These are phyloP conservation scores for Aphelocoma coerulescens DNA, from an alignment of 2,113 vertebrate genomes.

Conservation along the genomic window DNA sequence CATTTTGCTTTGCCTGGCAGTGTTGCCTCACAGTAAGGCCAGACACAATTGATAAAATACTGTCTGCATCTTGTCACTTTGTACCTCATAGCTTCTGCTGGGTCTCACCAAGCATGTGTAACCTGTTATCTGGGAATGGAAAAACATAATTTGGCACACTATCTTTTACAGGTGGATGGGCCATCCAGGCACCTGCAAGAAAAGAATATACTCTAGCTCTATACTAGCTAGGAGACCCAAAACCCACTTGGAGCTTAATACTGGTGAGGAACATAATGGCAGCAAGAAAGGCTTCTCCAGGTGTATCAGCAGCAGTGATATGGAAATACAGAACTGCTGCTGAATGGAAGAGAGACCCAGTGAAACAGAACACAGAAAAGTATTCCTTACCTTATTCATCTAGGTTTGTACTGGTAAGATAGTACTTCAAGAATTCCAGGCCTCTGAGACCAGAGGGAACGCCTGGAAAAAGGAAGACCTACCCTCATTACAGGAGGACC, in stretches of 20 bases:
- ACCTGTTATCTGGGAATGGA: neutral
- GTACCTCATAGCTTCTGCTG: neutral
- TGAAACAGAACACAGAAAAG: neutral
- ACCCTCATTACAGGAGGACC: neutral
- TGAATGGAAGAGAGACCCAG: neutral
- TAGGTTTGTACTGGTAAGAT: neutral
- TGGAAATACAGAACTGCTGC: neutral
- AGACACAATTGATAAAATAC: neutral
- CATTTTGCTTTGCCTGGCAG: neutral
- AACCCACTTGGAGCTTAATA: neutral
- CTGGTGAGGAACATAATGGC: neutral
- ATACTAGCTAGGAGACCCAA: neutral
- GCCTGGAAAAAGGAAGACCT: neutral
- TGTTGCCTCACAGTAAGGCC: neutral
- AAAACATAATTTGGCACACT: neutral
- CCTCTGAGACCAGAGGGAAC: neutral
- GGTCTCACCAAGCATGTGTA: rapidly evolving
- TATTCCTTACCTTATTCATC: neutral
- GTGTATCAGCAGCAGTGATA: neutral
- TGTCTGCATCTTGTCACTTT: neutral
- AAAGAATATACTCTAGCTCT: neutral
- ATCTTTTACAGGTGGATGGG: neutral
- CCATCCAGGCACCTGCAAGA: neutral
- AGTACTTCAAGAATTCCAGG: neutral
- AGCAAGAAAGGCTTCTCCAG: neutral